Evolutionary conservation across 2,888 invertebrate species (phyloP), one percentile per base, ranked within the genome.

Genomic region (Eristalinus sepulchralis): DNA sequence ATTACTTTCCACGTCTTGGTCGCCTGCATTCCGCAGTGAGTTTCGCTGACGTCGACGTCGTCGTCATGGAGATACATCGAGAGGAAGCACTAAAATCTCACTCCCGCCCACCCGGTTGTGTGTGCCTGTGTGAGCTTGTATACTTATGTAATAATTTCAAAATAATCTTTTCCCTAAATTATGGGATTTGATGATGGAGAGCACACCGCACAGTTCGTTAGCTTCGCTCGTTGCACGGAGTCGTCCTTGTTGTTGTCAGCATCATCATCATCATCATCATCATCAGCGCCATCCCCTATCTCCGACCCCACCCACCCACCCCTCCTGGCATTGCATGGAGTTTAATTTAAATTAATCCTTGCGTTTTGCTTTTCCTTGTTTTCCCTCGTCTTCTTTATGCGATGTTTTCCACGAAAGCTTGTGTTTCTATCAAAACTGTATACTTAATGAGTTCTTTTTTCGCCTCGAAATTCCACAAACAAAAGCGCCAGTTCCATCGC

Each of bases 311-410:
- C 17, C 39, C 17, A 13, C 5, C 6, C 47, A n/a, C 3, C n/a
- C 39, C 39, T 0, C 5, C 39, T n/a, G 5, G 17, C 17, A 47
- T 10, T 59, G 66, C 36, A 67, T 39, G n/a, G 67, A 77, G 36
- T 83, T 77, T 83, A 83, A 83, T 83, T 83, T 83, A 77, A 82
- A 83, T 67, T 77, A 83, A 83, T 82, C 71, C 82, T 67, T 71
- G 60, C 71, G 66, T 77, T 77, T 63, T 55, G 55, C 47, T 83
- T 67, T 71, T 70, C 20, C 75, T 80, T 67, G 72, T 72, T 60
- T 22, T 75, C 67, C 57, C 62, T 62, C 47, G 6, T 39, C 22
- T 53, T 59, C 13, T 63, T 27, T 55, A 24, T 73, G 9, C 33
- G 57, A 57, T 24, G 57, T 47, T 17, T 62, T 63, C 55, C 27